Base-by-base conservation (phyloP, 2,888 invertebrate genomes). In the Prostheceraeus crozeri region DNA sequence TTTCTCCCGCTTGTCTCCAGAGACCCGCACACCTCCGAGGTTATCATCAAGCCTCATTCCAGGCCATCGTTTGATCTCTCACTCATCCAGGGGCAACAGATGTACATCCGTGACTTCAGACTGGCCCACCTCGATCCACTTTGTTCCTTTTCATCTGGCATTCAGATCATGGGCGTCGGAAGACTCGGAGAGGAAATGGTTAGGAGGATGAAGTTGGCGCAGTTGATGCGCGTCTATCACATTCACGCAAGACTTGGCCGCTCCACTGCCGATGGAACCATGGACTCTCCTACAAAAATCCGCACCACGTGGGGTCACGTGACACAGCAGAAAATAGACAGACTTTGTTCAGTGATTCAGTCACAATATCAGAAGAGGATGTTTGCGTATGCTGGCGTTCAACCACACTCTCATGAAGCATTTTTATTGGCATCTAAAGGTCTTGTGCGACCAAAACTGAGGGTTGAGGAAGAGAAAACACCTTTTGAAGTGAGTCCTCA, bases 301-400 rank as follows among this genome's bases (percentile, higher is more conserved):
- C 3, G 55, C 3, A 55, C 53, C 6, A 25, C 21, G 21, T 55
- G 55, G 55, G 45, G 45, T 40, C 45, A 40, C 45, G 45, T 40
- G 45, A 40, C 45, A 14, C 45, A 40, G 19, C n/a, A 14, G 45
- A 40, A 40, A 40, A 14, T 40, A n/a, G 45, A 40, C n/a, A 14
- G 45, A 4, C 45, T 40, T 14, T n/a, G n/a, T 6, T 14, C 45
- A 14, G n/a, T 14, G 6, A n/a, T 40, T 14, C 14, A 40, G 45
- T 6, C 45, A 14, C n/a, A 14, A 6, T 40, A 40, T 40, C 45
- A 40, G 14, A 4, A 6, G 8, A 14, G 19, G 45, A 8, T 40
- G 14, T 14, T 40, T 4, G 8, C n/a, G 14, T 23, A 40, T 4
- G 48, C 54, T 4, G 55, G 55, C 3, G 11, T 55, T 16, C 3